Evolutionary conservation across 1,140 invertebrate species (phyloP).

Genomic region (Euura lappo): DNA sequence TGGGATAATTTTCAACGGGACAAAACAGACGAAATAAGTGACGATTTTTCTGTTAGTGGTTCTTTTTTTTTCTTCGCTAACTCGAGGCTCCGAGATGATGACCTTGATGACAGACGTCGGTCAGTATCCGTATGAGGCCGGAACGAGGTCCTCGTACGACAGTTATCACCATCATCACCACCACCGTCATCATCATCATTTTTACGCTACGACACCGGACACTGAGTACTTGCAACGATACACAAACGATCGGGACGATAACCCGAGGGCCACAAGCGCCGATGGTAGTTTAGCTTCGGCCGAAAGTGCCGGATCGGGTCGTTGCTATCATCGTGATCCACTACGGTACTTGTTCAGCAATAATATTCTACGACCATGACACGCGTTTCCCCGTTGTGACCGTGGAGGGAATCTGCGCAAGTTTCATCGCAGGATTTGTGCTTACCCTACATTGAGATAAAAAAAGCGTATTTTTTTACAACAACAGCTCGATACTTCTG

Average conservation of each 20-base stretch:
- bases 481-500: too few relatives aligned
- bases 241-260: conserved; percentile 37
- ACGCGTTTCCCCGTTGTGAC: too few relatives aligned
- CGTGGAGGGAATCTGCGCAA: too few relatives aligned
- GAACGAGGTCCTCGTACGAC: conserved; percentile 45
- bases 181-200: conserved; percentile 34
- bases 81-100: conserved; percentile 47
- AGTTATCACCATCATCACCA: conserved; percentile 45
- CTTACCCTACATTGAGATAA: too few relatives aligned
- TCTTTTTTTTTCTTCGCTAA: too few relatives aligned
- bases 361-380: too few relatives aligned
- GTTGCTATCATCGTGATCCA: conserved; percentile 44
- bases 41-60: too few relatives aligned
- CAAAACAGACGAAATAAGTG: too few relatives aligned
- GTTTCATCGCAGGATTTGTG: too few relatives aligned
- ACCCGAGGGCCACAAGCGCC: conserved; percentile 31
- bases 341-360: conserved; percentile 32
- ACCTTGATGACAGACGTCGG: conserved; percentile 56
- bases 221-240: conserved; percentile 44
- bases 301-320: conserved; percentile 32
- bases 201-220: conserved; percentile 35
- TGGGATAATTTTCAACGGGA: too few relatives aligned
- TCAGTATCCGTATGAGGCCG: conserved; percentile 49
- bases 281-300: conserved; percentile 39
- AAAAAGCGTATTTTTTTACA: too few relatives aligned